Base-by-base conservation (phyloP, 2,797 vertebrate species). In the Atherinosoma microstoma region DNA sequence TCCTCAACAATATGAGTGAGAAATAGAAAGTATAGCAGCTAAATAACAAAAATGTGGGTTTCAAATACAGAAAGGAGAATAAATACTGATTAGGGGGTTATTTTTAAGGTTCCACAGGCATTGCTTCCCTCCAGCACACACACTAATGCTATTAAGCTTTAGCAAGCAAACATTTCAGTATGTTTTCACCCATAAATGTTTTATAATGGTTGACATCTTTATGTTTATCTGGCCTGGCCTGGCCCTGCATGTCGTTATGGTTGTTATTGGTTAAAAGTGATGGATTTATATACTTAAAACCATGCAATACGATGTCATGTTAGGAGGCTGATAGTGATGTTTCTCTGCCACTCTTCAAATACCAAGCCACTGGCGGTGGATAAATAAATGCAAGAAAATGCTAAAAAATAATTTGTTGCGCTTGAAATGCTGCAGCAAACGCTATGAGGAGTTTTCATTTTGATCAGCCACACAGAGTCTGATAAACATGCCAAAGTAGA, bases 1-100 rank as follows among this genome's bases (percentile, higher is more conserved):
- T 75, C 30, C 38, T 36, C 16, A 56, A 45, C 9, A 38, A 58
- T 73, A 57, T 69, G 34, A 58, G 45, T 38, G 27, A 57, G n/a
- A 69, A 6, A 10, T 40, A 4, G 0, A 27, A 35, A 8, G 11
- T 32, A 40, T 45, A 38, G 61, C 20, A 35, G 49, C 30, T n/a
- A 16, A 38, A 58, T 15, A 10, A 42, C 5, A 38, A 16, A 42
- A 42, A 18, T 4, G 3, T 5, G 40, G 40, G 1, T 42, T 42
- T 42, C 40, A 16, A 1, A 18, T 3, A 40, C 12, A 15, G 12
- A 42, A 42, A 49, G 9, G 20, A 22, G n/a, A n/a, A 49, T n/a
- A n/a, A 49, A 49, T 22, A 49, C 20, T 49, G 2, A 49, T 54
- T 20, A 54, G 24, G 49, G 4, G 2, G 6, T 0, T 16, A 13